A percentile compares a stretch with the other conserved stretches of the same genome.
Evolutionary conservation across 2,113 vertebrate genomes (phyloP).

Genomic region (Chaetodon trifascialis): DNA sequence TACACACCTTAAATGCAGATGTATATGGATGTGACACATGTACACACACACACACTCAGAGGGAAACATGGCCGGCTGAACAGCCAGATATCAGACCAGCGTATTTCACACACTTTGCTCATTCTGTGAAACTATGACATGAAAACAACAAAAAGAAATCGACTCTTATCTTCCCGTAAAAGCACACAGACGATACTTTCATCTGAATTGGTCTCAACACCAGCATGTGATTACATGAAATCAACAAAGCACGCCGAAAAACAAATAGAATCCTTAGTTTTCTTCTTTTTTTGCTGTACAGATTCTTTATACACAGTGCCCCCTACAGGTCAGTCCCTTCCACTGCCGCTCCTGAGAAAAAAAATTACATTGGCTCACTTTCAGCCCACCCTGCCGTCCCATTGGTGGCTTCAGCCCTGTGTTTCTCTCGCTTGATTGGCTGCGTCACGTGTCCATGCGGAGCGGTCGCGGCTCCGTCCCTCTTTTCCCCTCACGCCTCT

Average conservation of each 20-base stretch:
- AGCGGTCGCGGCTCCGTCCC: constrained; percentile 37
- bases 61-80: constrained; percentile 10
- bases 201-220: constrained; percentile 96
- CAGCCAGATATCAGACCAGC: constrained; percentile 35
- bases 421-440: constrained; percentile 58
- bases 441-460: constrained; percentile 44
- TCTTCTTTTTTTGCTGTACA: constrained; percentile 83
- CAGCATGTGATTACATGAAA: constrained; percentile 90
- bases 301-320: constrained; percentile 91
- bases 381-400: constrained; percentile 75
- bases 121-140: constrained; percentile 45
- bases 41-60: neutral
- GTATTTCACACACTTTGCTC: constrained; percentile 30
- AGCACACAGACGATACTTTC: constrained; percentile 81
- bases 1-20: constrained; percentile 40
- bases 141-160: constrained; percentile 18
- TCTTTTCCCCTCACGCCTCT: constrained; percentile 89
- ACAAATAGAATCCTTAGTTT: constrained; percentile 90
- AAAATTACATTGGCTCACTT: constrained; percentile 73
- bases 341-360: constrained; percentile 99
- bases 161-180: constrained; percentile 46
- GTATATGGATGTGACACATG: constrained; percentile 27
- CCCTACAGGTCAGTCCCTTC: constrained; percentile 89
- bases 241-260: constrained; percentile 79
- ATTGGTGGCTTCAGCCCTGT: constrained; percentile 63